Base-by-base conservation (phyloP, 53 echinoderm and acorn worm genomes). In the Temnopleurus reevesii region DNA sequence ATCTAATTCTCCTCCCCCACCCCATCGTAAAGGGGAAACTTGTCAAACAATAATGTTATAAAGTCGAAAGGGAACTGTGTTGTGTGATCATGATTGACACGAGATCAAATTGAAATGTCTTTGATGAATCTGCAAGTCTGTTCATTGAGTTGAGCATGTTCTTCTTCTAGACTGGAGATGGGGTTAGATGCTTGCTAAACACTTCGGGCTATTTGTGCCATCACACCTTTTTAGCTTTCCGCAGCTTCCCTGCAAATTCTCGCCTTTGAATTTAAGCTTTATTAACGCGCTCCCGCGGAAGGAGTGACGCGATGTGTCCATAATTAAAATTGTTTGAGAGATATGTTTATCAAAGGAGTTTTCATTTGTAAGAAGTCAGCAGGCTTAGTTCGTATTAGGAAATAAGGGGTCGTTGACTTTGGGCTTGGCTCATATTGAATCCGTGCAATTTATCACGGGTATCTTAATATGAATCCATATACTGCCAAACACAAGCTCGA, bases 31-130 rank as follows among this genome's bases (percentile, higher is more conserved):
- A n/a, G 41, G 71, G 71, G 71, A 41, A 33, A 41, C n/a, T n/a
- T n/a, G n/a, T n/a, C n/a, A n/a, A n/a, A n/a, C n/a, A n/a, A n/a
- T n/a, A 36, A 23, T 27, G 71, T 41, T 71, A 71, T 41, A 19
- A 41, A 63, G 65, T n/a, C n/a, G 41, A 71, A 10, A 71, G 71
- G 38, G 71, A 71, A 71, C 19, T 41, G 41, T 38, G 71, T 71
- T 71, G 23, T 79, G 29, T 79, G 79, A 79, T 79, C 41, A 47
- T 79, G 49, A 79, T 49, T 79, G 79, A 79, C 79, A 79, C 26
- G 79, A 49, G 46, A 79, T 79, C 79, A 79, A 79, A 79, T 79
- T 79, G 79, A 79, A 79, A 79, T 79, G 79, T 79, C 79, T 79
- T 46, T 79, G 79, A 79, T 79, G 79, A 79, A 79, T 79, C 79